phyloP scores from a whole-genome alignment of 2,888 invertebrate genomes.

The Exocentrus adspersus region DNA sequence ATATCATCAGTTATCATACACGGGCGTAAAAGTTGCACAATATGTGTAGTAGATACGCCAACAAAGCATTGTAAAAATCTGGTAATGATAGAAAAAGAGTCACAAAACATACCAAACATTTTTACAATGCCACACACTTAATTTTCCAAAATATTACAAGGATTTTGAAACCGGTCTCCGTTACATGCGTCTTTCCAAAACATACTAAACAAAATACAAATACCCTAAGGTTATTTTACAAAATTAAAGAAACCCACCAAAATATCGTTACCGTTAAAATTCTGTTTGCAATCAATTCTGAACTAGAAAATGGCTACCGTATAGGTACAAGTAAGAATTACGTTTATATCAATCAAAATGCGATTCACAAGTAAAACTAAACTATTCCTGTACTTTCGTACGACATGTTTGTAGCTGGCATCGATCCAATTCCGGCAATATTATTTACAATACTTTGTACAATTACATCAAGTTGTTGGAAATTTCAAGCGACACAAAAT shows the following conservation, averaged over 20 bases:
- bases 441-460: constrained; percentile 4
- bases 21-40: constrained; percentile 53
- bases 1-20: constrained; percentile 53
- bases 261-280: constrained; percentile 1
- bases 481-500: no score
- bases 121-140: constrained; percentile 52
- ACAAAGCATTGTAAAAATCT: constrained; percentile 57
- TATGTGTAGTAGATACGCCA: constrained; percentile 55
- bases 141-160: constrained; percentile 34
- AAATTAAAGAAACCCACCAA: constrained; percentile 21
- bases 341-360: background rate
- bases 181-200: constrained; percentile 45
- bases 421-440: background rate
- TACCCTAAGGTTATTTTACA: constrained; percentile 18
- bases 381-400: no score
- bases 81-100: constrained; percentile 49
- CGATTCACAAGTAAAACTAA: background rate
- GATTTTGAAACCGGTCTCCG: constrained; percentile 30
- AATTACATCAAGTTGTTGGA: background rate
- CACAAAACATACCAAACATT: constrained; percentile 45
- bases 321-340: background rate
- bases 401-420: no score
- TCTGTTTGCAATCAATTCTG: constrained; percentile 28
- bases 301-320: background rate
- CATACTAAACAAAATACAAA: constrained; percentile 38